Percentiles rank a stretch among this genome's conserved stretches.
Conservation (phyloP, 2,888 invertebrate species). For the Caenorhabditis sinica region DNA sequence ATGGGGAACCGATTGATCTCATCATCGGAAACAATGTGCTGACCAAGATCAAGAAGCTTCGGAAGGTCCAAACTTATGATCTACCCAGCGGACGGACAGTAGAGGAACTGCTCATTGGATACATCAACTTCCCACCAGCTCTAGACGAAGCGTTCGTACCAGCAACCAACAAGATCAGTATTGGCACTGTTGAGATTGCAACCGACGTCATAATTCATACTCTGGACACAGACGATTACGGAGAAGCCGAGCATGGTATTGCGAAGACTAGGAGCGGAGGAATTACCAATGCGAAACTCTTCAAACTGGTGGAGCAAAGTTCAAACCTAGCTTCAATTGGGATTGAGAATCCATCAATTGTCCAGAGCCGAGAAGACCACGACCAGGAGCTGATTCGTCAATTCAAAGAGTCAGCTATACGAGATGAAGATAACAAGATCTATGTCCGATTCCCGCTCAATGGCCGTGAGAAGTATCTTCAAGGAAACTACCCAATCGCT, state of each 20-base stretch:
- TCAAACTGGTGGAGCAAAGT: background rate
- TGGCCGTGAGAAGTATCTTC: background rate
- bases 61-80: background rate
- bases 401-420: conserved; percentile 10
- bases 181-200: background rate
- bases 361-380: background rate
- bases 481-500: background rate
- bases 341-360: background rate
- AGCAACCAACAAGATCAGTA: background rate
- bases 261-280: no score
- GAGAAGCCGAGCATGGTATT: no score
- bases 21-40: conserved; percentile 7
- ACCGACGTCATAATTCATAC: background rate
- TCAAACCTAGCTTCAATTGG: background rate
- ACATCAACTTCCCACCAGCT: background rate
- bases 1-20: background rate
- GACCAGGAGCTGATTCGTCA: background rate
- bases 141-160: background rate
- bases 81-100: conserved; percentile 7
- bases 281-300: background rate
- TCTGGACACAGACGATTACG: background rate
- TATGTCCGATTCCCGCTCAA: background rate
- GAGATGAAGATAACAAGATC: background rate
- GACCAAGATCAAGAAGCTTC: conserved; percentile 3
- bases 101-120: background rate